These are phyloP conservation scores for Neocrepidodera transversa DNA, from an alignment of 2,888 invertebrate species.

Conservation along the genomic window DNA sequence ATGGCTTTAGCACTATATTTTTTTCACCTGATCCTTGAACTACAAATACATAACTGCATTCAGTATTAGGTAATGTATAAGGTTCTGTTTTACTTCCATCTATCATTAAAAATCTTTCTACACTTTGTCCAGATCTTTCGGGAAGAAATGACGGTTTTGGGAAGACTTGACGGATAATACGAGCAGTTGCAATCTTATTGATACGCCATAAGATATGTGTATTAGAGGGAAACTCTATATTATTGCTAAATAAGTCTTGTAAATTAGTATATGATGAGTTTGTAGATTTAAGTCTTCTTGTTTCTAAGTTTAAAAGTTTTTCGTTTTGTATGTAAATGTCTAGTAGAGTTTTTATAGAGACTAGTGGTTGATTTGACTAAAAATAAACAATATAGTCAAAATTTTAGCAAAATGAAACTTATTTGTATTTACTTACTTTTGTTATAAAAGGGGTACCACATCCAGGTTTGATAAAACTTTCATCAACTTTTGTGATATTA, in stretches of 20 bases:
- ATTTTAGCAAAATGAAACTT: neutral
- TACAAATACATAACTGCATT: constrained; percentile 82
- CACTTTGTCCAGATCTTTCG: constrained; percentile 73
- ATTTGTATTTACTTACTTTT: constrained; percentile 53
- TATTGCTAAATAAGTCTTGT: constrained; percentile 46
- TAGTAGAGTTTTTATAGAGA: constrained; percentile 65
- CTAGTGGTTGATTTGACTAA: constrained; percentile 67
- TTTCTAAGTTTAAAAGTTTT: constrained; percentile 69
- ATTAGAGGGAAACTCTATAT: constrained; percentile 40
- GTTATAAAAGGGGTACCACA: constrained; percentile 67
- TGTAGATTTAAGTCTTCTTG: constrained; percentile 64
- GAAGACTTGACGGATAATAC: constrained; percentile 75
- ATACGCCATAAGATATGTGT: constrained; percentile 70
- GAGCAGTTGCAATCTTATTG: constrained; percentile 77
- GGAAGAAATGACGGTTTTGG: constrained; percentile 72
- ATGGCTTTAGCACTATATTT: constrained; percentile 76
- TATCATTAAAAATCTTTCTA: constrained; percentile 75
- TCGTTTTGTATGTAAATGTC: constrained; percentile 67
- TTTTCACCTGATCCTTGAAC: constrained; percentile 77
- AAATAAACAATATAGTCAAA: constrained; percentile 41
- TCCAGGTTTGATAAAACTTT: constrained; percentile 58
- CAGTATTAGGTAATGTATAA: constrained; percentile 78
- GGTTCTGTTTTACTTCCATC: constrained; percentile 73
- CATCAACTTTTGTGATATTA: constrained; percentile 68
- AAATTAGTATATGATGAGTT: constrained; percentile 44